Base-by-base conservation (phyloP, 2,113 vertebrate genomes). In the Muntiacus reevesi region DNA sequence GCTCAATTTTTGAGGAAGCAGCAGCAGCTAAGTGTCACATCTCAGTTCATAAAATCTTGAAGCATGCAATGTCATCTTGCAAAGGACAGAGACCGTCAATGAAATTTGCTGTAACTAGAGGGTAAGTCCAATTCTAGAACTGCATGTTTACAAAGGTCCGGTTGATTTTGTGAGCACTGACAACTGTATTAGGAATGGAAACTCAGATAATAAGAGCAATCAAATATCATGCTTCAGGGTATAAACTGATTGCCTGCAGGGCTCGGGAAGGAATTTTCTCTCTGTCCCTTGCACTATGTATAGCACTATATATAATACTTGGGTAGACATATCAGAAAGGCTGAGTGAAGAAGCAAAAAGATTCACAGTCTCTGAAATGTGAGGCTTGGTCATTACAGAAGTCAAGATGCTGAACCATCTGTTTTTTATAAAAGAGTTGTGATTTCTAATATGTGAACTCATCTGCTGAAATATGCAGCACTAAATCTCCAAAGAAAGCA, bases 331-430 rank as follows among this genome's bases (percentile, higher is more conserved):
- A 92, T 52, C 28, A 78, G 25, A 94, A 87, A 16, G 16, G 7
- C 67, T 71, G 47, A 83, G 52, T 33, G 13, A 96, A 62, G 67
- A 89, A 33, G 59, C 15, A 78, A 25, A n/a, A 67, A 88, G 45
- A 45, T 62, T 88, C 78, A 55, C 16, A 33, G 76, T 25, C 52
- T 91, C 55, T 33, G 62, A 91, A 95, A 94, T 47, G 28, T 79
- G 85, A 95, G 76, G 36, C 45, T 62, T 52, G 83, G 76, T 71
- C 76, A 60, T 54, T 55, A 28, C 21, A 83, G 14, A 67, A 82
- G 30, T 62, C 54, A 91, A 92, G 91, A 95, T 91, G 50, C 54
- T 64, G 47, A 97, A 74, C 86, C 86, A 94, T 87, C 86, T 96
- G 92, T 60, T 47, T 79, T 74, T 79, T 92, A 60, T 23, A 82